phyloP scores from a whole-genome alignment of 2,797 vertebrate species.

The Thaleichthys pacificus region DNA sequence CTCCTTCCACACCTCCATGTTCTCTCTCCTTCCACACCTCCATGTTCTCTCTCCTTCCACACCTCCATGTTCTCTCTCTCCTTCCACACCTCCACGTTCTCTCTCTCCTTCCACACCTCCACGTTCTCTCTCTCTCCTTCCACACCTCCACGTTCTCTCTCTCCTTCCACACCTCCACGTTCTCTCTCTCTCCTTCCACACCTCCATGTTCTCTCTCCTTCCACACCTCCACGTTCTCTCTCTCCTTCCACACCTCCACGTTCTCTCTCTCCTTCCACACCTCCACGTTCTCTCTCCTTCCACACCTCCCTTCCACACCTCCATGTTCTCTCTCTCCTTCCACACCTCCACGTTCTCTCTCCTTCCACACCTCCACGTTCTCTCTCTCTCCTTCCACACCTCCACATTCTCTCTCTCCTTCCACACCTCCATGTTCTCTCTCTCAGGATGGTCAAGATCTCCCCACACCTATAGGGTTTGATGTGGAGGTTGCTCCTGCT shows the following conservation, averaged over 20 bases:
- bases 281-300: not conserved
- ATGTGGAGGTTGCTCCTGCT: conserved; percentile 80
- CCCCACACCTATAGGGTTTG: conserved; percentile 87
- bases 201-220: too few relatives aligned
- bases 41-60: too few relatives aligned
- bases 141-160: not conserved
- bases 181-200: too few relatives aligned
- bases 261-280: conserved; percentile 7
- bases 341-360: too few relatives aligned
- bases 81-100: not conserved
- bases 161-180: too few relatives aligned
- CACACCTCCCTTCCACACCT: too few relatives aligned
- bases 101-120: conserved; percentile 4
- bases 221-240: too few relatives aligned
- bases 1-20: too few relatives aligned
- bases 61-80: not conserved
- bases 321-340: too few relatives aligned
- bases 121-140: not conserved
- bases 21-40: too few relatives aligned
- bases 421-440: not conserved
- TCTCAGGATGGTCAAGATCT: conserved; percentile 86
- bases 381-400: conserved; percentile 7
- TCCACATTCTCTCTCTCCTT: not conserved
- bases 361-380: rapidly evolving
- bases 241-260: too few relatives aligned